Conservation (phyloP, 1,140 invertebrate genomes). For the Brachionus calyciflorus region DNA sequence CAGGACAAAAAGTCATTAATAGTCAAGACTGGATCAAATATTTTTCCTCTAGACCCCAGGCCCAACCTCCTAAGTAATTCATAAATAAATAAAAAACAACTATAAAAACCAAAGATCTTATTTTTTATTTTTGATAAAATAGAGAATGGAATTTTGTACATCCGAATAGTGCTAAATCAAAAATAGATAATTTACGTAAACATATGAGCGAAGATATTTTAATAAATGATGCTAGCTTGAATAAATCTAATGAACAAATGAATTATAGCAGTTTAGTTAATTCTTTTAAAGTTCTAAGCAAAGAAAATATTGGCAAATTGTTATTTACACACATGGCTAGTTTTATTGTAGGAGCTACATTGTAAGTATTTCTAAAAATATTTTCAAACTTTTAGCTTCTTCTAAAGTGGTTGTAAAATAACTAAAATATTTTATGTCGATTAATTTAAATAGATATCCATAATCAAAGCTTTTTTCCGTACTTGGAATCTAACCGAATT, state of each 20-base stretch:
- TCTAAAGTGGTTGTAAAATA: too few relatives aligned
- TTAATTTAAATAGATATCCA: too few relatives aligned
- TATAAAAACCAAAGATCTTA: not conserved
- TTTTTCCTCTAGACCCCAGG: conserved; percentile 42
- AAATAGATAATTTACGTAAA: not conserved
- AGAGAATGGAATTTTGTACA: conserved; percentile 47
- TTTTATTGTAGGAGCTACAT: conserved; percentile 43
- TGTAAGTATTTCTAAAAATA: not conserved
- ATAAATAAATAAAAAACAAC: too few relatives aligned
- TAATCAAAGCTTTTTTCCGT: too few relatives aligned
- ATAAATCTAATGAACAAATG: conserved; percentile 8
- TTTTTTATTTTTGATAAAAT: not conserved
- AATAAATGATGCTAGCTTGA: not conserved
- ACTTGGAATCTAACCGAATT: too few relatives aligned
- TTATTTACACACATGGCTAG: conserved; percentile 45
- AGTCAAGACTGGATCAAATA: conserved; percentile 43
- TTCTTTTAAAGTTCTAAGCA: conserved; percentile 14
- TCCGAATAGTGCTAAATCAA: conserved; percentile 30
- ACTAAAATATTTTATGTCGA: too few relatives aligned
- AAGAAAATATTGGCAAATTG: conserved; percentile 42
- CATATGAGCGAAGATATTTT: not conserved
- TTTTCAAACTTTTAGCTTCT: too few relatives aligned
- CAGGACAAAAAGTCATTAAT: not conserved
- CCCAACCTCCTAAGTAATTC: conserved; percentile 36
- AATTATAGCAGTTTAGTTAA: conserved; percentile 12